Evolutionary conservation across 1,140 invertebrate genomes (phyloP).

Genomic region (Neotoxoptera formosana): DNA sequence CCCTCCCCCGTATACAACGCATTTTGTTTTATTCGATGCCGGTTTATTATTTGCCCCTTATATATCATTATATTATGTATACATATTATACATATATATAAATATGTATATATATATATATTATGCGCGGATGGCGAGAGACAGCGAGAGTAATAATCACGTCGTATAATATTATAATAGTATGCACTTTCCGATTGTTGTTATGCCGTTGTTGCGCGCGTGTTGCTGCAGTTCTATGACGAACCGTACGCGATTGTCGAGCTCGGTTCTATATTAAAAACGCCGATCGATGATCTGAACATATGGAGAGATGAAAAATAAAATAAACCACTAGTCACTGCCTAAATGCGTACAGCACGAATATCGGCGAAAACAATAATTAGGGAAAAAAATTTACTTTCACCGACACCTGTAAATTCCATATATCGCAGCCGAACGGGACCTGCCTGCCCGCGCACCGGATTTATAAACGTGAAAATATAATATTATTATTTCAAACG

Average conservation of each 20-base stretch:
- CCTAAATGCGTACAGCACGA: neutral
- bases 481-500: too few species aligned
- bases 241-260: neutral
- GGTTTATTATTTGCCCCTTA: conserved; percentile 57
- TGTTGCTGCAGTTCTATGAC: neutral
- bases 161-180: conserved; percentile 22
- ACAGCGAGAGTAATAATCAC: neutral
- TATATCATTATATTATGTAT: conserved; percentile 22
- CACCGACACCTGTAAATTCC: neutral
- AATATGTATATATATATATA: neutral
- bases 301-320: too few species aligned
- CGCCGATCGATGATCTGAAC: neutral
- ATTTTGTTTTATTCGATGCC: conserved; percentile 56
- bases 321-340: neutral
- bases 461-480: too few species aligned
- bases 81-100: neutral
- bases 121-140: conserved; percentile 3
- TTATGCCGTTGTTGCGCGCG: neutral
- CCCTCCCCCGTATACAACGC: neutral
- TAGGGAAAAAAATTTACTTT: neutral
- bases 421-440: neutral
- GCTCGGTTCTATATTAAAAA: neutral
- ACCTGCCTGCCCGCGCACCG: too few species aligned
- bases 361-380: neutral
- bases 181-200: conserved; percentile 6